Conservation (phyloP, 2,888 invertebrate species). For the Eulithis prunata region DNA sequence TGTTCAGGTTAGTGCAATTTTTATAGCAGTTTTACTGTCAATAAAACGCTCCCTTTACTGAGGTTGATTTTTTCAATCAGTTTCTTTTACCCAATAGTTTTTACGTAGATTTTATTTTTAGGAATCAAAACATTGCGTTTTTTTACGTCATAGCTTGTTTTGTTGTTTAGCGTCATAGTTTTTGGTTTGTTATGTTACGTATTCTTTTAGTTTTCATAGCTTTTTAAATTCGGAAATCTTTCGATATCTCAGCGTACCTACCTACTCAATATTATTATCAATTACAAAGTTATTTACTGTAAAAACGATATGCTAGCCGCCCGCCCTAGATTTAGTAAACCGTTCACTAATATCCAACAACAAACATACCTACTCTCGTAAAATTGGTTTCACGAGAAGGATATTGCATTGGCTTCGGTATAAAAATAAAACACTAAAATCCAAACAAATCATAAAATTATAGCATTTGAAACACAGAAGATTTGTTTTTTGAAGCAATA, state of each 20-base stretch:
- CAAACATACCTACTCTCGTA: constrained; percentile 2
- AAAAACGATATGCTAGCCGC: background rate
- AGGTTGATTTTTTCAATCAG: background rate
- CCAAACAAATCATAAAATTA: background rate
- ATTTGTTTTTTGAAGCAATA: no score
- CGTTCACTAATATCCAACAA: constrained; percentile 7
- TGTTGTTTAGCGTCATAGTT: no score
- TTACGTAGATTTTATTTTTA: background rate
- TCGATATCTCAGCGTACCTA: background rate
- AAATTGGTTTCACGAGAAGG: background rate
- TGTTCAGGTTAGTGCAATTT: constrained; percentile 56
- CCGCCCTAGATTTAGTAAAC: constrained; percentile 23
- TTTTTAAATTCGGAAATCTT: background rate
- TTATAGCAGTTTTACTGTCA: constrained; percentile 10
- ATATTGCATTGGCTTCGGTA: background rate
- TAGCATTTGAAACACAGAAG: background rate
- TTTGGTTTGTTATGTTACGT: no score
- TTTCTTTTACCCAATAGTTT: background rate
- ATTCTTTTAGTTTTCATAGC: background rate
- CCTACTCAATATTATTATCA: background rate
- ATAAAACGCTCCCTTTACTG: background rate
- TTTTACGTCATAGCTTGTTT: no score
- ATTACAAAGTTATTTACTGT: background rate
- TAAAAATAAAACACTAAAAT: constrained; percentile 6
- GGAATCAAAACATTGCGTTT: no score